phyloP scores from a whole-genome alignment of 2,113 vertebrate genomes.

The Condylura cristata region DNA sequence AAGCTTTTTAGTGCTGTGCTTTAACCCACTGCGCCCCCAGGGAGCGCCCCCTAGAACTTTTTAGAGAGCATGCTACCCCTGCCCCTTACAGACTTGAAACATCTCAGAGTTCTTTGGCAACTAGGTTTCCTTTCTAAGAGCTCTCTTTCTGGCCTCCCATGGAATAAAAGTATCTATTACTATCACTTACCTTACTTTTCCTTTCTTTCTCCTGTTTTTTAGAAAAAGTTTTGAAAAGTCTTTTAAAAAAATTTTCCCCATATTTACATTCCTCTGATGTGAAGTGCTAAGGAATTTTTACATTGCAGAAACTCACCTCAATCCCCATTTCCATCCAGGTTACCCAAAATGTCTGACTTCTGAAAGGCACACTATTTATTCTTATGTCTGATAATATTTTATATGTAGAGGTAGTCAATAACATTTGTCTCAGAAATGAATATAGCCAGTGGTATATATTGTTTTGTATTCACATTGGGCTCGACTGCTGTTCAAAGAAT shows the following conservation, averaged over 20 bases:
- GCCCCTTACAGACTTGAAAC: not conserved
- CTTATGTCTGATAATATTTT: not conserved
- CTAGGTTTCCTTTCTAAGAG: not conserved
- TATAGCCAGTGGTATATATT: not conserved
- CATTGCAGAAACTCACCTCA: not conserved
- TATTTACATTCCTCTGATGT: not conserved
- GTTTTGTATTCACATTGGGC: not conserved
- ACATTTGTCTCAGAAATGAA: not conserved
- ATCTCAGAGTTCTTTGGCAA: not conserved
- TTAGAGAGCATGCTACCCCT: not conserved
- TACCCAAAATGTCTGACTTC: not conserved
- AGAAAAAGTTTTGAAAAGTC: too few relatives aligned
- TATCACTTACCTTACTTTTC: not conserved
- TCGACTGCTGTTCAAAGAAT: not conserved
- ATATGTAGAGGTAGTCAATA: not conserved
- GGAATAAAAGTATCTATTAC: not conserved
- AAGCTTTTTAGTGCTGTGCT: too few relatives aligned
- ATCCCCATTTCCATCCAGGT: not conserved
- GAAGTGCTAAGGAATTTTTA: not conserved
- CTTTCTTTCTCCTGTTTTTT: not conserved
- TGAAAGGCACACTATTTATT: not conserved
- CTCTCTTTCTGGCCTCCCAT: not conserved
- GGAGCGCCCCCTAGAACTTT: too few relatives aligned
- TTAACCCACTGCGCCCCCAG: too few relatives aligned
- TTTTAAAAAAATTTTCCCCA: too few relatives aligned